Evolutionary conservation across 2,797 vertebrate genomes (phyloP), one percentile per base, ranked within the genome.

Genomic region (Enteromius viviparus): DNA sequence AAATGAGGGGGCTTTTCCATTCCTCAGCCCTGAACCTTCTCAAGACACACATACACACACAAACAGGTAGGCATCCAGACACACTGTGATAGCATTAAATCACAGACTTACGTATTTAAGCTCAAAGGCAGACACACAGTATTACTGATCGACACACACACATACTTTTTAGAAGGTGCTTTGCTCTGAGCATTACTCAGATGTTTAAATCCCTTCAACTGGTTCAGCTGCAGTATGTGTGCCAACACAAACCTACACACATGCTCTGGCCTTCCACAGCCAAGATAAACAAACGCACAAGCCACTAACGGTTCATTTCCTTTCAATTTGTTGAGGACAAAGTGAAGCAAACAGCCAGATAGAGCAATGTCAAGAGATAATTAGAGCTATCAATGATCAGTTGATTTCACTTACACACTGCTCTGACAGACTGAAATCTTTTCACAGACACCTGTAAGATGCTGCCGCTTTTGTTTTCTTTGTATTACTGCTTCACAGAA

Each of bases 1-100:
- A 72, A 85, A 47, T 62, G 26, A 81, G 88, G 82, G 80, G 68
- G 66, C 47, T 83, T 88, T 88, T 4, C 71, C 60, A 75, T 82
- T 85, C 66, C 51, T 81, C 4, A 76, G 49, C 32, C 34, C 32
- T 32, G 72, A 68, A 66, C 69, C 55, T 53, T 32, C 42, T 76
- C 32, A 51, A 75, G 71, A 42, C n/a, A 23, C 42, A 62, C 62
- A 76, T 9, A 68, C 9, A 75, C 23, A 64, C 14, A 70, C 26
- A 75, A 8, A 75, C 47, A 72, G 26, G 70, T 51, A 72, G 70
- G 47, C 47, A 72, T 21, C 17, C 45, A 34, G 29, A 75, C 40
- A 81, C 23, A 62, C 53, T 23, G 23, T 0, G 15, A 40, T 60
- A 15, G 40, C 53, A 72, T 62, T 45, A 72, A 62, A 71, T 62